Percentiles rank a stretch among this genome's conserved stretches.
phyloP scores from a whole-genome alignment of 2,113 vertebrate genomes.

The Xerus inauris region DNA sequence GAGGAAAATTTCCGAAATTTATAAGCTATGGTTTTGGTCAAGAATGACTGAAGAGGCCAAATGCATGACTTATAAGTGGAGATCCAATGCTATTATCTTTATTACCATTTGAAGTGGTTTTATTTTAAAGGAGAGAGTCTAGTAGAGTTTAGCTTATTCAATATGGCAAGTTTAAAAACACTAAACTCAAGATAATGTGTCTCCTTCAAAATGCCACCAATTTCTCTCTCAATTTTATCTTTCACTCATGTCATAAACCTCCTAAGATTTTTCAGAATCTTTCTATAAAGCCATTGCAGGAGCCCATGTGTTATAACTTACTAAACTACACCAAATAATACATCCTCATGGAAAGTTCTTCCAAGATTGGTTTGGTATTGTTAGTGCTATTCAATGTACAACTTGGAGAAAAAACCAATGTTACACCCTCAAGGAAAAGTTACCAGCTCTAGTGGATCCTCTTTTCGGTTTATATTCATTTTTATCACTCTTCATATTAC shows the following conservation, averaged over 20 bases:
- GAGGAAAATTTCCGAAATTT: not conserved
- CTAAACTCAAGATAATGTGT: not conserved
- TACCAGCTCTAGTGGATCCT: not conserved
- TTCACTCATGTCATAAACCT: not conserved
- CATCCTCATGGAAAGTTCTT: not conserved
- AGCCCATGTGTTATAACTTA: not conserved
- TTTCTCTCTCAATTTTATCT: not conserved
- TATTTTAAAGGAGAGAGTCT: not conserved
- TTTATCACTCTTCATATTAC: not conserved
- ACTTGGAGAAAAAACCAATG: not conserved
- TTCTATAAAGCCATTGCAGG: not conserved
- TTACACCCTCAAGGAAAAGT: not conserved
- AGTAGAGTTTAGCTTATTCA: not conserved
- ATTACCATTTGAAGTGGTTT: not conserved
- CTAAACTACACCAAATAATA: not conserved
- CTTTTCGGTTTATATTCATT: not conserved
- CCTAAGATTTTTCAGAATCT: not conserved
- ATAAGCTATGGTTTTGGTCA: not conserved
- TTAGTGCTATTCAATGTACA: not conserved
- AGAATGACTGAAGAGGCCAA: not conserved
- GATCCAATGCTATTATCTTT: not conserved
- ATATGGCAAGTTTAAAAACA: not conserved
- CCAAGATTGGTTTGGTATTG: not conserved
- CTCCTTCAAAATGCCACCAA: not conserved
- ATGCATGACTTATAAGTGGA: not conserved